Percentiles rank a stretch among this genome's conserved stretches.
Conservation (phyloP, 2,888 invertebrate genomes). For the Ormyrus nitidulus region DNA sequence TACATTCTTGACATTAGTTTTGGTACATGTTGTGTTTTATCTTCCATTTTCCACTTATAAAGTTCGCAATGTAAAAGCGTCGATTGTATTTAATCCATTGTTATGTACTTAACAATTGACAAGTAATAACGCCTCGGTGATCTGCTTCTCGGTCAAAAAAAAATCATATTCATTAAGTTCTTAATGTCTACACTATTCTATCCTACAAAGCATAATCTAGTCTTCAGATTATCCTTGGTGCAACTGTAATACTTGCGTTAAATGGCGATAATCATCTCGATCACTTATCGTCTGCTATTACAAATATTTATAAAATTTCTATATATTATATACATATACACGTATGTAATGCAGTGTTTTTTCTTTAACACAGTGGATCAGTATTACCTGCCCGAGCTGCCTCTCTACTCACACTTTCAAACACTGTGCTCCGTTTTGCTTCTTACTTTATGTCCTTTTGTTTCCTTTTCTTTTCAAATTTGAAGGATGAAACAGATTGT, state of each 20-base stretch:
- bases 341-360: conserved; percentile 66
- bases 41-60: conserved; percentile 6
- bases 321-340: conserved; percentile 70
- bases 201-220: conserved; percentile 55
- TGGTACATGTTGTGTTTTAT: conserved; percentile 46
- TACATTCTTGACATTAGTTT: conserved; percentile 47
- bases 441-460: conserved; percentile 38
- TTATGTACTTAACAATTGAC: conserved; percentile 48
- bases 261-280: conserved; percentile 52
- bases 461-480: conserved; percentile 44
- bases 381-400: conserved; percentile 74
- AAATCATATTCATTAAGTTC: conserved; percentile 31
- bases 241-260: conserved; percentile 54
- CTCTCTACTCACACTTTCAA: conserved; percentile 64
- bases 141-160: conserved; percentile 20
- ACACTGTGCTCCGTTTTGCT: conserved; percentile 55
- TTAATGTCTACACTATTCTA: conserved; percentile 38
- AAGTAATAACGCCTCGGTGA: conserved; percentile 24
- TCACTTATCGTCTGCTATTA: conserved; percentile 57
- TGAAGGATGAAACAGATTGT: conserved; percentile 41
- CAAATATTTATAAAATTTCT: conserved; percentile 61
- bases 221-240: conserved; percentile 55
- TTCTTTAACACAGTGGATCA: conserved; percentile 69
- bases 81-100: conserved; percentile 22
- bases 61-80: conserved; percentile 26